These are phyloP conservation scores for Thamnophis sirtalis DNA, from an alignment of 2,113 vertebrate species.

Conservation along the genomic window DNA sequence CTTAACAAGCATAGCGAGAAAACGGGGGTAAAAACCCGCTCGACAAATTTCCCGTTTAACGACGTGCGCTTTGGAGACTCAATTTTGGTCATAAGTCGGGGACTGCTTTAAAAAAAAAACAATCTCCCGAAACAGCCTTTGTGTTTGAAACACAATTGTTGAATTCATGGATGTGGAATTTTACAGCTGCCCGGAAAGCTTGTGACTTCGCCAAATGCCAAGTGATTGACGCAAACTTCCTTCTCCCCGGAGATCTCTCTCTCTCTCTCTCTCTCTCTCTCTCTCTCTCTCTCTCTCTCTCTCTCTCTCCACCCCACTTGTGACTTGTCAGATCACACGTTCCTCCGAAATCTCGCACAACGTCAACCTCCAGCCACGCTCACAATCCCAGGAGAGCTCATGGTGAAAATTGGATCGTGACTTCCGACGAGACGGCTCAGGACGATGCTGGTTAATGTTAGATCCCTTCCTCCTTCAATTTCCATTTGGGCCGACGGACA, in stretches of 20 bases:
- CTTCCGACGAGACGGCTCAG: not conserved
- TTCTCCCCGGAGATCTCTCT: not conserved
- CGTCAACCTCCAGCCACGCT: not conserved
- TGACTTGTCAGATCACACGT: not conserved
- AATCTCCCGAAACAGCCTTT: not conserved
- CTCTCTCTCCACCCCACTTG: not conserved
- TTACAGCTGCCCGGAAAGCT: not conserved
- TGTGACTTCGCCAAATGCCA: not conserved
- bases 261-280: too few relatives aligned
- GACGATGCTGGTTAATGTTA: not conserved
- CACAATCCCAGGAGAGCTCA: not conserved
- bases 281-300: too few relatives aligned
- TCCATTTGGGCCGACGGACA: not conserved
- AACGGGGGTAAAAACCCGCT: not conserved
- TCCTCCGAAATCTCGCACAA: not conserved
- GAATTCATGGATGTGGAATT: not conserved
- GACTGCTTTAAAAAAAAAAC: not conserved
- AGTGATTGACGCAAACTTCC: not conserved
- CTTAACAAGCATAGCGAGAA: not conserved
- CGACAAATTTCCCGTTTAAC: not conserved
- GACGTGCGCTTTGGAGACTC: rapidly evolving
- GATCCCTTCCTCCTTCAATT: not conserved
- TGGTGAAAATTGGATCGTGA: not conserved
- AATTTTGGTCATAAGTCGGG: rapidly evolving
- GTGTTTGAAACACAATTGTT: not conserved